phyloP scores from a whole-genome alignment of 2,113 vertebrate genomes.

The Tyto alba region DNA sequence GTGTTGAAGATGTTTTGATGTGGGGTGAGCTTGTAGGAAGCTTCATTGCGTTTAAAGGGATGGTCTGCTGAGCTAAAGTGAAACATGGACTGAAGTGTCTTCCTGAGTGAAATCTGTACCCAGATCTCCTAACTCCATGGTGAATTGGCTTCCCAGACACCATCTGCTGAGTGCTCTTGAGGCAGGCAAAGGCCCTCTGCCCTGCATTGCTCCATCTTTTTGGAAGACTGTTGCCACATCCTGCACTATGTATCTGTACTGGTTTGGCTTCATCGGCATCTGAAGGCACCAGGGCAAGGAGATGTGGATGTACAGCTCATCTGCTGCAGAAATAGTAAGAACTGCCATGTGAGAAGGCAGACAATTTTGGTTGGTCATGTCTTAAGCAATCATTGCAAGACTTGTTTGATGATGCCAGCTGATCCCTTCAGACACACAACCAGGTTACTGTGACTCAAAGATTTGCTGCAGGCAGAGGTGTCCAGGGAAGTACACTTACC shows the following conservation, averaged over 20 bases:
- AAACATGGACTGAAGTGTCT: neutral
- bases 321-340: neutral
- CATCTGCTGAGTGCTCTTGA: neutral
- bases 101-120: neutral
- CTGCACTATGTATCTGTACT: neutral
- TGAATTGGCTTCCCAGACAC: neutral
- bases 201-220: neutral
- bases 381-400: neutral
- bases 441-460: neutral
- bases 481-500: rapidly evolving
- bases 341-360: neutral
- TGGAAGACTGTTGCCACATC: neutral
- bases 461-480: neutral
- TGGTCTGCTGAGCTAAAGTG: rapidly evolving
- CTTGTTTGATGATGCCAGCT: neutral
- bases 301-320: neutral
- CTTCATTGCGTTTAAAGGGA: neutral
- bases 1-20: neutral
- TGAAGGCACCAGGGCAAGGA: rapidly evolving
- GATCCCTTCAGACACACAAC: neutral
- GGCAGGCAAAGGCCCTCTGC: neutral
- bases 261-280: neutral
- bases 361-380: neutral
- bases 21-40: neutral
- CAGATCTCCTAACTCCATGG: neutral